Conservation (phyloP, 2,888 invertebrate genomes). For the Netelia melanura region DNA sequence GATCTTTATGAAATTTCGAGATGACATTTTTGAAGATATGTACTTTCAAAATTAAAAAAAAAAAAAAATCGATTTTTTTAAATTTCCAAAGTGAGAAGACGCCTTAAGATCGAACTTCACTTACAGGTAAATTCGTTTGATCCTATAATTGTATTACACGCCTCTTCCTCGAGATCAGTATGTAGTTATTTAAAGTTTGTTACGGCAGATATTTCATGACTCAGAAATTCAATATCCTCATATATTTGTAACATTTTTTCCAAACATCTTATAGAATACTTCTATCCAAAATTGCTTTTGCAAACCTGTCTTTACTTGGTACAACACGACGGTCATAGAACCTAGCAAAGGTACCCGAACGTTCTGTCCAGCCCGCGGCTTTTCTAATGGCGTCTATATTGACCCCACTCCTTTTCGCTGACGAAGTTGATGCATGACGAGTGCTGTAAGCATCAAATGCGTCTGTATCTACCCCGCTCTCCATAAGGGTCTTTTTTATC, state of each 20-base stretch:
- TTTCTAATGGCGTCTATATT: conserved; percentile 2
- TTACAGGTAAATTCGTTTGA: not conserved
- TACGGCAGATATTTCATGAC: conserved; percentile 4
- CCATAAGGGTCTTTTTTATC: conserved; percentile 39
- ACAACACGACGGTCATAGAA: not conserved
- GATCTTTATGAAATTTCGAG: too few relatives aligned
- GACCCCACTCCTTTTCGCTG: not conserved
- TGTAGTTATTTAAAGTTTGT: not conserved
- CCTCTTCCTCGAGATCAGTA: not conserved
- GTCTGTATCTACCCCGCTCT: not conserved
- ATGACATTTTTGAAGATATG: too few relatives aligned
- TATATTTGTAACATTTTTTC: not conserved
- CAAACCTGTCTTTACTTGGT: not conserved
- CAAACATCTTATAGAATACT: too few relatives aligned
- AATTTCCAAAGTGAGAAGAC: too few relatives aligned
- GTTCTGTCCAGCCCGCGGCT: conserved; percentile 2
- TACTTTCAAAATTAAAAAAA: too few relatives aligned
- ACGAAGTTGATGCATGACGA: not conserved
- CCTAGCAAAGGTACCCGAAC: not conserved
- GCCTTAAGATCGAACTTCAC: not conserved
- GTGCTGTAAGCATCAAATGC: not conserved
- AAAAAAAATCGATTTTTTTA: too few relatives aligned
- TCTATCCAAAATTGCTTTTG: conserved; percentile 1
- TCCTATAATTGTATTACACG: not conserved
- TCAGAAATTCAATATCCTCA: not conserved